Evolutionary conservation across 2,888 invertebrate genomes (phyloP).

Genomic region (Pimpla rufipes): DNA sequence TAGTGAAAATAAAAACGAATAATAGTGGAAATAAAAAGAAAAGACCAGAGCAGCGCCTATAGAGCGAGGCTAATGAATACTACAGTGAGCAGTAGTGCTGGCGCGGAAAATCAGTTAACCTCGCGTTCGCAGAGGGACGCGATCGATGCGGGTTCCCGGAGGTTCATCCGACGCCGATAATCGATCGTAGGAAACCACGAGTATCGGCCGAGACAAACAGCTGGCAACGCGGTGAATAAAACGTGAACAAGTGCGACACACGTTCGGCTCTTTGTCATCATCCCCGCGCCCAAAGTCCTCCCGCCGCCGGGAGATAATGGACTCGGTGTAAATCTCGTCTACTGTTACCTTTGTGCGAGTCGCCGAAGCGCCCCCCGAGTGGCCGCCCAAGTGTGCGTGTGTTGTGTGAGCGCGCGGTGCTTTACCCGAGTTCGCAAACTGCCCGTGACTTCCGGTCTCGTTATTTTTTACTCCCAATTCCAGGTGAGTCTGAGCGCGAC

Average conservation of each 20-base stretch:
- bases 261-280: background rate
- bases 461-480: slow-evolving; percentile 48
- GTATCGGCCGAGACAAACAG: background rate
- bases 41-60: background rate
- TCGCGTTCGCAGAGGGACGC: background rate
- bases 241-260: slow-evolving; percentile 5
- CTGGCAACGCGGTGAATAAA: background rate
- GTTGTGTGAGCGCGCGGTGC: slow-evolving; percentile 11
- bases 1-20: too few relatives aligned
- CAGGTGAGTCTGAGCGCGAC: slow-evolving; percentile 27
- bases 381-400: slow-evolving; percentile 1
- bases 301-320: slow-evolving; percentile 1
- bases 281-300: background rate
- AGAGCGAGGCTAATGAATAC: background rate
- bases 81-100: background rate
- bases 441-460: slow-evolving; percentile 66
- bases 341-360: slow-evolving; percentile 10
- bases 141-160: slow-evolving; percentile 8
- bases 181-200: background rate
- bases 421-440: slow-evolving; percentile 64
- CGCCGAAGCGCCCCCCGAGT: background rate
- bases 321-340: background rate
- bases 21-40: background rate
- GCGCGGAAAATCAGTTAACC: slow-evolving; percentile 19
- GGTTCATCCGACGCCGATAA: background rate